Percentiles rank a stretch among this genome's conserved stretches.
phyloP scores from a whole-genome alignment of 2,113 vertebrate species.

The Catharus fuscescens region DNA sequence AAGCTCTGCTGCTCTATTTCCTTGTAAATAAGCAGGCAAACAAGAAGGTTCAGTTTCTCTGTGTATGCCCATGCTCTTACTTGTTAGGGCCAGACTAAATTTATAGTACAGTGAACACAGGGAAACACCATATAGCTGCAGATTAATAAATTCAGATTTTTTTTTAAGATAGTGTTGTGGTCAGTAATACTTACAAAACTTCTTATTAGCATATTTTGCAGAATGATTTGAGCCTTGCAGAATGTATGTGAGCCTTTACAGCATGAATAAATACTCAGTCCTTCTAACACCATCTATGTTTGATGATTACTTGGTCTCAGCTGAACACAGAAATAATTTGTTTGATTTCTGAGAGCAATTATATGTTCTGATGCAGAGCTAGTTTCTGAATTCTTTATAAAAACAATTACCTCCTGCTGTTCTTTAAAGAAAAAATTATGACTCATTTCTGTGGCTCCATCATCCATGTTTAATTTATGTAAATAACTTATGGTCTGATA shows the following conservation, averaged over 20 bases:
- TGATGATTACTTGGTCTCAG: neutral
- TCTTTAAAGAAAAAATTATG: neutral
- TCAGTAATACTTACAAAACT: neutral
- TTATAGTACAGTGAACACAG: neutral
- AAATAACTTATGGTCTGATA: neutral
- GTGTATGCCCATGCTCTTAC: neutral
- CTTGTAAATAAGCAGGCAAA: neutral
- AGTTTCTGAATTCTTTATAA: neutral
- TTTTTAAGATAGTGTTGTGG: neutral
- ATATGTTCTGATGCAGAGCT: neutral
- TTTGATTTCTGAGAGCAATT: neutral
- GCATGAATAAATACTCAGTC: neutral
- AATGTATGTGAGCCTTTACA: neutral
- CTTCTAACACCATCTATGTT: neutral
- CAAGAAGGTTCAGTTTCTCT: neutral
- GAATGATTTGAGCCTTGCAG: neutral
- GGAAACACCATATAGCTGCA: neutral
- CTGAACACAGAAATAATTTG: neutral
- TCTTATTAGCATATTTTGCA: neutral
- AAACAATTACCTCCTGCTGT: neutral
- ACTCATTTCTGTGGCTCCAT: neutral
- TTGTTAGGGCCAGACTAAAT: neutral
- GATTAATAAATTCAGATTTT: neutral
- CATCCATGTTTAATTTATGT: neutral
- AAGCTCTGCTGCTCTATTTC: neutral